Evolutionary conservation across 2,113 vertebrate species (phyloP), one percentile per base, ranked within the genome.

Genomic region (Oryzias melastigma): DNA sequence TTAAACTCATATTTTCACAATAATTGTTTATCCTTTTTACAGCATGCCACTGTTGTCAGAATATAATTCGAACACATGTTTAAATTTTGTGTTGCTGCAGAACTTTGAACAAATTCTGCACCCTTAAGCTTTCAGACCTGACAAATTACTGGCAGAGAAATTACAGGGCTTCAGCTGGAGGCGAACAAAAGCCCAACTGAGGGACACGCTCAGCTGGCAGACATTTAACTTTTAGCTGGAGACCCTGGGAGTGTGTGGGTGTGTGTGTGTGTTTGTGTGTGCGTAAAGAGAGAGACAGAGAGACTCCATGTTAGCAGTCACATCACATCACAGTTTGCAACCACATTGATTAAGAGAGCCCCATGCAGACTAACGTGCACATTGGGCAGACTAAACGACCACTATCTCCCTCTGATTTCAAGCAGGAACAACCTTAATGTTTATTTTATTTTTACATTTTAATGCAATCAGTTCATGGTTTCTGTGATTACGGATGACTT

Each of bases 281-380:
- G 35, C 10, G 10, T 35, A 35, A 4, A 20, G 14, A 17, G 54
- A 13, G 64, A 49, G 49, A 52, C 50, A 83, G 73, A 71, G 51
- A 70, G 71, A 76, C 68, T 72, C 52, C 60, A 69, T 84, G 83
- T 90, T 90, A 82, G 76, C 83, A 89, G 88, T 89, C 89, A 78
- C 73, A 88, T 88, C 89, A 89, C 89, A 91, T 89, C 81, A 75
- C 81, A 75, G 81, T 85, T 80, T 77, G 77, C 76, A 87, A 63
- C 71, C 81, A 78, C 79, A 83, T 75, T 87, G 77, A 88, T 86
- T 88, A 83, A 85, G 69, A 81, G 68, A 85, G 80, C 70, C 77
- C 79, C 74, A 73, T 77, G 79, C 81, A 81, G 82, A 77, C 77
- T 84, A 72, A 84, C 83, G 78, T 84, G 68, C 79, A 87, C 77